Conservation (phyloP, 2,113 vertebrate species). For the Apteryx owenii region DNA sequence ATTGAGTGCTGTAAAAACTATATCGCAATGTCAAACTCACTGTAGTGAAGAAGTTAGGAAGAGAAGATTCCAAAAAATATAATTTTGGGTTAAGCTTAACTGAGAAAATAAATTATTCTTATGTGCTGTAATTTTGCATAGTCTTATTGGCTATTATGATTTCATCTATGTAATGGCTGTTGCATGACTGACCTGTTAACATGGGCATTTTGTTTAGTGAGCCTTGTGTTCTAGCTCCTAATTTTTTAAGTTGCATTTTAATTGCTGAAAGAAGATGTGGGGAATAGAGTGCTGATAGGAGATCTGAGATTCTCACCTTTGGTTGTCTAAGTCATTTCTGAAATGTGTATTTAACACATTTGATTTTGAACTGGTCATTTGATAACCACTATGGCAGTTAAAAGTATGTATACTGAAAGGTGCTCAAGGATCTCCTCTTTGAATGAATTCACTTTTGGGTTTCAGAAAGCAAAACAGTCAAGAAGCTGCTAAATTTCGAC, state of each 20-base stretch:
- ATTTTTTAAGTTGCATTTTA: neutral
- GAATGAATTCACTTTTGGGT: neutral
- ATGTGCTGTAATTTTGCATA: neutral
- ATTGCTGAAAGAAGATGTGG: neutral
- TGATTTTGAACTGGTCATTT: neutral
- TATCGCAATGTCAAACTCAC: neutral
- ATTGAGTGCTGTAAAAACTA: neutral
- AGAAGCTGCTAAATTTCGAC: neutral
- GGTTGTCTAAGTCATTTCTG: fast-evolving
- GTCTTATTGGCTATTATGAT: neutral
- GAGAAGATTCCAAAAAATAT: neutral
- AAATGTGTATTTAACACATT: neutral
- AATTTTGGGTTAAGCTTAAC: neutral
- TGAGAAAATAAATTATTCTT: neutral
- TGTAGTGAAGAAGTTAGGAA: neutral
- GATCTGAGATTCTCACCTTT: fast-evolving
- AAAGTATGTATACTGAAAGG: neutral
- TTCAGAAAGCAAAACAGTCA: neutral
- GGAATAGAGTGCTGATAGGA: neutral
- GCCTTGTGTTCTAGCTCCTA: neutral
- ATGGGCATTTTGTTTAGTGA: neutral
- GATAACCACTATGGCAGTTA: neutral
- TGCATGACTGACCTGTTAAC: neutral
- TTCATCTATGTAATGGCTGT: neutral
- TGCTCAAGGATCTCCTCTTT: neutral